Evolutionary conservation across 1,140 invertebrate genomes (phyloP).

Genomic region (Cydia pomonella): DNA sequence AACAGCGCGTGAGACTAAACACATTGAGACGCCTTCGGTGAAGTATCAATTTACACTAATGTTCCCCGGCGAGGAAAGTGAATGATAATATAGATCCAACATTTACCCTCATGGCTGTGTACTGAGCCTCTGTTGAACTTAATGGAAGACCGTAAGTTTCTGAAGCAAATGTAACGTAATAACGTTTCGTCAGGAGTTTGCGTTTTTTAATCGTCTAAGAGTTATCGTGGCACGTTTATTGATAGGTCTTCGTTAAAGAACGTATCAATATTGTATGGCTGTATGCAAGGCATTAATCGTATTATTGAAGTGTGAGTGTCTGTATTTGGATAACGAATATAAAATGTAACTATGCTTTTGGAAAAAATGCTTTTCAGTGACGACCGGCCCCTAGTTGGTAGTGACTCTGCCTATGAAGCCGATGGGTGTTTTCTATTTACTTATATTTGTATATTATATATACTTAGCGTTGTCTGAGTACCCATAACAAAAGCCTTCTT

Average conservation of each 20-base stretch:
- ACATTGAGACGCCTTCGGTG: constrained; percentile 31
- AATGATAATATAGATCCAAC: constrained; percentile 32
- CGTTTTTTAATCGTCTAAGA: not conserved
- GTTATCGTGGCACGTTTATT: not conserved
- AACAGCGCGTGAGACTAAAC: constrained; percentile 26
- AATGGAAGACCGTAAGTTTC: constrained; percentile 30
- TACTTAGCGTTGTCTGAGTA: too few species aligned
- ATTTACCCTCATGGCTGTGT: constrained; percentile 12
- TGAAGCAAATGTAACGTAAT: not conserved
- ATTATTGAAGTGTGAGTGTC: too few species aligned
- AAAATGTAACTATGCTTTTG: too few species aligned
- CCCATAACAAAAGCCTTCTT: too few species aligned
- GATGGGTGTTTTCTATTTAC: too few species aligned
- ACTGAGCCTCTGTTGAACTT: constrained; percentile 5
- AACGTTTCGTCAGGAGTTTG: not conserved
- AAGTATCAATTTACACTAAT: constrained; percentile 33
- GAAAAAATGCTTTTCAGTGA: too few species aligned
- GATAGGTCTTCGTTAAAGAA: not conserved
- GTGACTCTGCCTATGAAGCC: too few species aligned
- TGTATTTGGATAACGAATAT: too few species aligned
- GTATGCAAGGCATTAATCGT: not conserved
- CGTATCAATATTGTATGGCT: not conserved
- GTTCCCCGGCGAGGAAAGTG: constrained; percentile 29
- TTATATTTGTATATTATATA: too few species aligned
- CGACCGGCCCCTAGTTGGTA: too few species aligned